These are phyloP conservation scores for Lepidocyrtoides sp. DNA, from an alignment of 2,888 invertebrate species.

Conservation along the genomic window DNA sequence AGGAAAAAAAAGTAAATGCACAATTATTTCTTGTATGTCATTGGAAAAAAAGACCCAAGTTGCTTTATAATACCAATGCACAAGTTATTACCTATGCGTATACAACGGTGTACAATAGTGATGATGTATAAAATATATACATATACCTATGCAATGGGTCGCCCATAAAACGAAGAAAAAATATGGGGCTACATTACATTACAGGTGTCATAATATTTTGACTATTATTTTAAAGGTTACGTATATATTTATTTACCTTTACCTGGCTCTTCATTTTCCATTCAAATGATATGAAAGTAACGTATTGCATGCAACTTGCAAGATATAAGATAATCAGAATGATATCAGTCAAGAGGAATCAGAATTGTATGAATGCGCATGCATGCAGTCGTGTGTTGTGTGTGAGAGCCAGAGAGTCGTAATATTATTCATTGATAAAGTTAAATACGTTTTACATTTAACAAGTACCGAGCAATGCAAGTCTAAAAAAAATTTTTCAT, in stretches of 20 bases:
- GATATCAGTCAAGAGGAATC: not conserved
- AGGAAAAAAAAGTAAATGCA: constrained; percentile 25
- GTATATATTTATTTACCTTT: not conserved
- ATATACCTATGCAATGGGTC: not conserved
- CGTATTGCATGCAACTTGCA: not conserved
- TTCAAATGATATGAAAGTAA: constrained; percentile 1
- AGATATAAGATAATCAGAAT: not conserved
- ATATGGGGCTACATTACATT: constrained; percentile 59
- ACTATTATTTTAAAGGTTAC: constrained; percentile 56
- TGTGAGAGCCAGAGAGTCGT: too few relatives aligned
- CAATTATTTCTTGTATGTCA: constrained; percentile 52
- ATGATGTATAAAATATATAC: not conserved
- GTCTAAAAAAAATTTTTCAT: constrained; percentile 61
- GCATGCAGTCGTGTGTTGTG: not conserved
- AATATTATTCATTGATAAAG: constrained; percentile 10
- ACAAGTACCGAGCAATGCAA: constrained; percentile 54
- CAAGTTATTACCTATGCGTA: too few relatives aligned
- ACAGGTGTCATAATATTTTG: constrained; percentile 70
- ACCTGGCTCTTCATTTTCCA: not conserved
- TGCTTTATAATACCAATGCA: too few relatives aligned
- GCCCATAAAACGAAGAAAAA: constrained; percentile 9
- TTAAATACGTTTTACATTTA: not conserved
- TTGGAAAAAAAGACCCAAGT: constrained; percentile 16
- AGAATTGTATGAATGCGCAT: not conserved
- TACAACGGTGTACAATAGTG: too few relatives aligned